Evolutionary conservation across 2,113 vertebrate species (phyloP), one percentile per base, ranked within the genome.

Genomic region (Corythornis cristatus): DNA sequence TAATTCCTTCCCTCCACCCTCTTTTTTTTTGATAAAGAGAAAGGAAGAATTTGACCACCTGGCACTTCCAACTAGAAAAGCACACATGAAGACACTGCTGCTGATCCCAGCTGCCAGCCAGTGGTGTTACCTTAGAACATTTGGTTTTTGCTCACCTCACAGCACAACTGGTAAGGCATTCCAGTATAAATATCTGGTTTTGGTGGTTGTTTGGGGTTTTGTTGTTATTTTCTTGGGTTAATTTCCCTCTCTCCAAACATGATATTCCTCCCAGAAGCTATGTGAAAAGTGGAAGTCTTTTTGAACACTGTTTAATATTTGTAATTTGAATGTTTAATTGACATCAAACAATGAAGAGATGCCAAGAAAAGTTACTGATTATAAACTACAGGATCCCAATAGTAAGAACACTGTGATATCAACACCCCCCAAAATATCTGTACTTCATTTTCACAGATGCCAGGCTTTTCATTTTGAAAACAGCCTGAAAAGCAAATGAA

Each of bases 1-100:
- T 22, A 66, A 75, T 26, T 57, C 29, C 3, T 56, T 5, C 6
- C 3, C 7, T 2, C 7, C 4, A 1, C 0, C 5, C 2, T 7
- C 4, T 8, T 20, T 48, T 67, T 78, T 68, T 78, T 42, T 12
- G 83, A 65, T 56, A 57, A 71, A n/a, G 29, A 21, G 26, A 15
- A 54, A 46, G 54, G 18, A 45, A 31, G 43, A 58, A n/a, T 35
- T 40, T 5, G 15, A 64, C 57, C 43, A 82, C 37, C 51, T 48
- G 53, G 64, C 48, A 40, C 3, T 4, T 25, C 26, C 18, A 20
- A 31, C 8, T 35, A 42, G 21, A 81, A 60, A 0, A 85, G 40
- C 65, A n/a, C 17, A 28, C 22, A 29, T 11, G 25, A 76, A 85
- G 31, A 23, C 20, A 20, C 16, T 74, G 31, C 3, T 66, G 77